These are phyloP conservation scores for Sebastes goodei DNA, from an alignment of 2,797 vertebrate genomes.

Conservation along the genomic window DNA sequence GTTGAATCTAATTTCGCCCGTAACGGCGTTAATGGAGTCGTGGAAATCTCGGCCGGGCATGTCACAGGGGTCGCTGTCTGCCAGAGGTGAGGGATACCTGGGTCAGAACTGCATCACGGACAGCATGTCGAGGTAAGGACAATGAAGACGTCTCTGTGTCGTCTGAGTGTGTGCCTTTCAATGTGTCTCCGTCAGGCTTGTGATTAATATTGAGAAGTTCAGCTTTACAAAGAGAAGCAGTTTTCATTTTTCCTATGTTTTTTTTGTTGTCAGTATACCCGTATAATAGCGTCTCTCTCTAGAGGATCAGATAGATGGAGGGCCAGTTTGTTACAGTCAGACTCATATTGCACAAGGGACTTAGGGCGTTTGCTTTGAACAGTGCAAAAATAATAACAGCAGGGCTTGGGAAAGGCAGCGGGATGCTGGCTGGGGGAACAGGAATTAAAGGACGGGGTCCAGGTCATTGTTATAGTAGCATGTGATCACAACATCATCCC, in stretches of 20 bases:
- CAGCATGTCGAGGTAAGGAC: constrained; percentile 87
- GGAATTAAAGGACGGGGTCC: constrained; percentile 67
- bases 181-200: neutral
- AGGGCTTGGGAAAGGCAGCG: constrained; percentile 72
- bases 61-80: constrained; percentile 83
- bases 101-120: constrained; percentile 95
- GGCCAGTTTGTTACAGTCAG: constrained; percentile 39
- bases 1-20: constrained; percentile 95
- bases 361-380: constrained; percentile 64
- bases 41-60: constrained; percentile 91
- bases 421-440: constrained; percentile 61
- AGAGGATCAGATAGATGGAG: constrained; percentile 33
- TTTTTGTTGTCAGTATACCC: constrained; percentile 13
- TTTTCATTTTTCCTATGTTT: constrained; percentile 3
- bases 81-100: constrained; percentile 92
- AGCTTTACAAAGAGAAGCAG: neutral
- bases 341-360: constrained; percentile 49
- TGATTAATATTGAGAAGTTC: neutral
- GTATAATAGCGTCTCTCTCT: constrained; percentile 11
- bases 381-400: constrained; percentile 65
- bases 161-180: neutral
- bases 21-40: constrained; percentile 93
- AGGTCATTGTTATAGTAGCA: constrained; percentile 72
- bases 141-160: neutral
- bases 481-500: constrained; percentile 60